Conservation (phyloP, 2,797 vertebrate genomes). For the Anomalospiza imberbis region DNA sequence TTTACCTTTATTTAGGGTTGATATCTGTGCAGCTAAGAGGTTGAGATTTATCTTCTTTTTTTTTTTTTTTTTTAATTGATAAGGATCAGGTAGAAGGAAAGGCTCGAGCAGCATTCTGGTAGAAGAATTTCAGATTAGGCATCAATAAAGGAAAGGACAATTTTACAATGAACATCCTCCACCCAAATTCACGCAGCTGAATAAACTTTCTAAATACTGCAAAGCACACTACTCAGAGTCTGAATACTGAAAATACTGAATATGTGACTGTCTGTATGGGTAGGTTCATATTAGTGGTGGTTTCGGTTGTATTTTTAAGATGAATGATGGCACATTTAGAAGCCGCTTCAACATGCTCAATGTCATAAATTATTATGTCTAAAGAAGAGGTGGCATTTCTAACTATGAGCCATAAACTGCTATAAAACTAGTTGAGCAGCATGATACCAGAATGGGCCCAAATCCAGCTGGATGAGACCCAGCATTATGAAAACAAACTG, state of each 20-base stretch:
- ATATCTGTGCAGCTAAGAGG: not conserved
- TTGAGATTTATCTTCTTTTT: not conserved
- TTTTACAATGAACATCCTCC: not conserved
- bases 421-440: not conserved
- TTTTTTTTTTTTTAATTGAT: not conserved
- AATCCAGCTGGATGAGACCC: conserved; percentile 26
- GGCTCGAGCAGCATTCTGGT: not conserved
- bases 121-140: not conserved
- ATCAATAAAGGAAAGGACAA: not conserved
- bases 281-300: not conserved
- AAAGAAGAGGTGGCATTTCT: not conserved
- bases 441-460: not conserved
- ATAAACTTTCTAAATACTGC: not conserved
- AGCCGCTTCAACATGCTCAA: not conserved
- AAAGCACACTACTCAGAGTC: not conserved
- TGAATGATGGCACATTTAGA: not conserved
- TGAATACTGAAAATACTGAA: not conserved
- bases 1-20: not conserved
- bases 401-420: not conserved
- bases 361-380: not conserved
- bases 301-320: not conserved
- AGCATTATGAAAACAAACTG: conserved; percentile 18
- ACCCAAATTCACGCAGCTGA: not conserved
- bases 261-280: not conserved
- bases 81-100: not conserved